Base-by-base conservation (phyloP, 2,888 invertebrate genomes). In the Mamestra brassicae region DNA sequence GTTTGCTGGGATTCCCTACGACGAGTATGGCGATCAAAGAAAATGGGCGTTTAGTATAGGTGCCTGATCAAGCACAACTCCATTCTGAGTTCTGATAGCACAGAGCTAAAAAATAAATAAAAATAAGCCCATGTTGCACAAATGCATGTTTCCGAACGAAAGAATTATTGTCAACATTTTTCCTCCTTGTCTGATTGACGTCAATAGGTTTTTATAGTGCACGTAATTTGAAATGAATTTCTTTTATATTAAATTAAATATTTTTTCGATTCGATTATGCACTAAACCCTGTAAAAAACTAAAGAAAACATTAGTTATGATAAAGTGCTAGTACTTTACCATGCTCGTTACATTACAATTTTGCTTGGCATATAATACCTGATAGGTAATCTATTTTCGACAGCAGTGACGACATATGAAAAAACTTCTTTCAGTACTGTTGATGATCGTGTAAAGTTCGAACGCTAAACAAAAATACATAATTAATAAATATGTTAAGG, bases 401-500 rank as follows among this genome's bases (percentile, higher is more conserved):
- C 60, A 17, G 11, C 15, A 63, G 38, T n/a, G 47, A 42, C 5
- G 71, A 78, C 78, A n/a, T 45, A 0, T 2, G 4, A 63, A 67
- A 66, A 26, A 34, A 10, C 62, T 17, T 54, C 8, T 55, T 69
- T 66, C 60, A 57, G 4, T 58, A 54, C 11, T 67, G 50, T 71
- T 72, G 50, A 47, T 34, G 61, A 65, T 65, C 13, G 36, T 52
- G 78, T 36, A 45, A 45, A 76, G 26, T 36, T 57, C n/a, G 7
- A 78, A 58, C 57, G 71, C 71, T 17, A 78, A 57, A 26, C 71
- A 57, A 36, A 5, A 52, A 47, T 34, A 42, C 2, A 17, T 57
- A 55, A 50, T 65, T n/a, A 42, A 15, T 3, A 79, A 85, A 75
- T 73, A 89, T 87, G 87, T 75, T 82, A 71, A 76, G 62, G 82